Base-by-base conservation (phyloP, 2,113 vertebrate genomes). In the Dasyprocta punctata region DNA sequence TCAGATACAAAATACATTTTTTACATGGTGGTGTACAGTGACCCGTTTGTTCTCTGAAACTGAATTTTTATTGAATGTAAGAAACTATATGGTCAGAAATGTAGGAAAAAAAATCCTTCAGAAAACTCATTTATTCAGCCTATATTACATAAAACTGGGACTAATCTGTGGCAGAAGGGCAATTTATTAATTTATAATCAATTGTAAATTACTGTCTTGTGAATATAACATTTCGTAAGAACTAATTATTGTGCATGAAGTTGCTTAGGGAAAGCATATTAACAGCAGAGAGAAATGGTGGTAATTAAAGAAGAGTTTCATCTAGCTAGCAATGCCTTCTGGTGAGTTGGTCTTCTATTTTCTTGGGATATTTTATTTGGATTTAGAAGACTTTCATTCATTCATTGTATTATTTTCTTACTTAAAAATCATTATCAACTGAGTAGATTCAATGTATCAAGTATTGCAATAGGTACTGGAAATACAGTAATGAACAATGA, bases 161-260 rank as follows among this genome's bases (percentile, higher is more conserved):
- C 14, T 94, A 92, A 92, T 92, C 47, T 92, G 36, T 92, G 19
- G 19, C 19, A 85, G 49, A 92, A 96, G 93, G 44, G 8, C 47
- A 96, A 94, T 41, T 89, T 90, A 73, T 75, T 95, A 86, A 73
- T 93, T 85, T 92, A n/a, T 77, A 93, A 60, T 85, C 33, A 89
- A n/a, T 92, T 91, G 84, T 86, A 91, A 95, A 81, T 94, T 49
- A 63, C 30, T 85, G n/a, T 82, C 75, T 13, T 77, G 14, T 90
- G 71, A 94, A 6, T 17, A 11, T 69, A 49, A 83, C 49, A 83
- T 14, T 87, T 88, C 33, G 91, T 24, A n/a, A 94, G 36, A 94
- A 69, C n/a, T 69, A 81, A 81, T 92, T 75, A 63, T 77, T 24
- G 30, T 71, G 30, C 56, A 7, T 47, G 19, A 80, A 19, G 38